Percentiles rank a stretch among this genome's conserved stretches.
Conservation (phyloP, 2,797 vertebrate genomes). For the Stomatorhinus walkeri region DNA sequence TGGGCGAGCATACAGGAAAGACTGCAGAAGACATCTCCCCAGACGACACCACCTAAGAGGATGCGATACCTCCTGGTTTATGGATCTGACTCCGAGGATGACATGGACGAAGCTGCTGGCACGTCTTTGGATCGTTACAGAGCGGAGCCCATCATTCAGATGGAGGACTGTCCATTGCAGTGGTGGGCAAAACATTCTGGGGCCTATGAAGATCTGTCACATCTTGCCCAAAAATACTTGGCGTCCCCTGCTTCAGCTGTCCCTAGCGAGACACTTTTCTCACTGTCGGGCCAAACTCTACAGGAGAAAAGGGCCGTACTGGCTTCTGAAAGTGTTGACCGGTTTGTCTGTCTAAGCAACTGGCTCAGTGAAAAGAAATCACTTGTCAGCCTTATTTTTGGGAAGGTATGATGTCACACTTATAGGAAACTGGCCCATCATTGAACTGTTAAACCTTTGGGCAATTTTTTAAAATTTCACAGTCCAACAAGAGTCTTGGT, state of each 20-base stretch:
- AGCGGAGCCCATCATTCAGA: not conserved
- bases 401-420: not conserved
- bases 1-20: not conserved
- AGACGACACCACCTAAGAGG: not conserved
- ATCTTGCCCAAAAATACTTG: not conserved
- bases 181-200: constrained; percentile 2
- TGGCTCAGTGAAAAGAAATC: not conserved
- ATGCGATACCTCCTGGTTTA: not conserved
- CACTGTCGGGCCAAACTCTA: not conserved
- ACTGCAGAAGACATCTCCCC: not conserved
- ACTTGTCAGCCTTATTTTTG: not conserved
- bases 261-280: not conserved
- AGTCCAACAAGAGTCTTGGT: not conserved
- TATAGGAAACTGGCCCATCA: not conserved
- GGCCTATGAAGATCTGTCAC: not conserved
- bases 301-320: not conserved
- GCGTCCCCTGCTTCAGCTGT: not conserved
- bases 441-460: not conserved
- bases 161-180: not conserved
- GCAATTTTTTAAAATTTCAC: not conserved
- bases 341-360: not conserved
- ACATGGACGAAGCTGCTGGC: not conserved
- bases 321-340: not conserved
- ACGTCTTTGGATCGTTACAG: not conserved
- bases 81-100: not conserved